These are phyloP conservation scores for Tupaia chinensis DNA, from an alignment of 2,113 vertebrate genomes.

Conservation along the genomic window DNA sequence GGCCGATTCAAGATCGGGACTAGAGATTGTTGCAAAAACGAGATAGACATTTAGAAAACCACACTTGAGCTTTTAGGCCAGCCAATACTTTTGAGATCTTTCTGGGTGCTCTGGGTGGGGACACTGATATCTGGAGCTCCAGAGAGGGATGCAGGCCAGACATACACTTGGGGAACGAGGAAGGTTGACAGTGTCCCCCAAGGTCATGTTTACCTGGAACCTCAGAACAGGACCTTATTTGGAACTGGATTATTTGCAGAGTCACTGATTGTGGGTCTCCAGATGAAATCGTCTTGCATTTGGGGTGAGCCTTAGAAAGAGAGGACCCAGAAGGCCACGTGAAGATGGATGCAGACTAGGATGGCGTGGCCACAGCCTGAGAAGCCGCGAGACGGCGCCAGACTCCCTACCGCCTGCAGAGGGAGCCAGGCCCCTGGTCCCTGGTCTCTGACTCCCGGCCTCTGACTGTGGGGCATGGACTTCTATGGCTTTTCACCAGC, in stretches of 20 bases:
- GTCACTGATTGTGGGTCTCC: neutral
- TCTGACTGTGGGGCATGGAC: neutral
- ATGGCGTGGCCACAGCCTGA: accelerated
- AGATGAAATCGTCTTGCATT: neutral
- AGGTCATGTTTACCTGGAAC: too few relatives aligned
- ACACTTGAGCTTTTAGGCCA: neutral
- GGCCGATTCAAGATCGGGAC: neutral
- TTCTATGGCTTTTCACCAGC: neutral
- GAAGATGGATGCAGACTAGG: neutral
- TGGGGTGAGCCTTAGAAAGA: too few relatives aligned
- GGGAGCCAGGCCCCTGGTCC: too few relatives aligned
- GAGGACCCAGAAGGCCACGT: accelerated
- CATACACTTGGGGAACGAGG: accelerated
- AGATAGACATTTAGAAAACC: neutral
- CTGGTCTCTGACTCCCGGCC: too few relatives aligned
- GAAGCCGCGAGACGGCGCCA: too few relatives aligned
- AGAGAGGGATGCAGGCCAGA: neutral
- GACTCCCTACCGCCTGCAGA: too few relatives aligned
- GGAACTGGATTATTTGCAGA: neutral
- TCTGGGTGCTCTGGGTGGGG: neutral
- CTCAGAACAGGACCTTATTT: neutral
- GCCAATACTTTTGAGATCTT: accelerated
- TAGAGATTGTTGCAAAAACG: neutral
- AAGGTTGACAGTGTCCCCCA: too few relatives aligned
- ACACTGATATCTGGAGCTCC: neutral